Base-by-base conservation (phyloP, 2,888 invertebrate species). In the Apocheima hispidaria region DNA sequence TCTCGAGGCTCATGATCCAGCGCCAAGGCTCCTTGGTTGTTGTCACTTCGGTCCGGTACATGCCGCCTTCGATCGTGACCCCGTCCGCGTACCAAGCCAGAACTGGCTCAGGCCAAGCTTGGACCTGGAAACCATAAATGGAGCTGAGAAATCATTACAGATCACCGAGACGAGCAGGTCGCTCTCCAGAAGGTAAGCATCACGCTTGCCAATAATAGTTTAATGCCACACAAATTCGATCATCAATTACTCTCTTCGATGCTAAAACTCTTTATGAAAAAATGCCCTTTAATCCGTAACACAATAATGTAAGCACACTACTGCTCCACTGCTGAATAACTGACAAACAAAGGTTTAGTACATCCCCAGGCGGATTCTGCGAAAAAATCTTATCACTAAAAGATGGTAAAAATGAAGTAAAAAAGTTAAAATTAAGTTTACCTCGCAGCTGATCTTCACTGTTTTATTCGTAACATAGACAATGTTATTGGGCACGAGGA, bases 61-160 rank as follows among this genome's bases (percentile, higher is more conserved):
- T 74, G 1, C 79, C 72, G 0, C 89, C 87, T 81, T 97, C 97
- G 6, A 98, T 86, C 7, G 96, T 94, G 26, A 95, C 92, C 2
- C 96, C 97, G 73, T 97, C 96, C 14, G 95, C 93, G 78, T 97
- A 97, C 98, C 98, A 98, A 73, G 97, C 97, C 51, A 96, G 94
- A 0, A 97, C 94, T 0, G 98, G 96, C 74, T 96, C 96, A 0
- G 98, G 98, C 87, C 95, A 98, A 0, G 97, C 97, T 90, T 98
- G 98, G 21, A 97, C 95, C 94, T 94, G 70, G 6, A 62, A 40
- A 18, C 4, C 30, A 18, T 4, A 14, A 5, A 41, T 16, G 7
- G 9, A 20, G 10, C 10, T 38, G 18, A 9, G 2, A 16, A 16
- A n/a, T 9, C 7, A 4, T n/a, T n/a, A n/a, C n/a, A n/a, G n/a